A percentile compares a stretch with the other conserved stretches of the same genome.
Conservation (phyloP, 2,888 invertebrate genomes). For the Plagodis pulveraria region DNA sequence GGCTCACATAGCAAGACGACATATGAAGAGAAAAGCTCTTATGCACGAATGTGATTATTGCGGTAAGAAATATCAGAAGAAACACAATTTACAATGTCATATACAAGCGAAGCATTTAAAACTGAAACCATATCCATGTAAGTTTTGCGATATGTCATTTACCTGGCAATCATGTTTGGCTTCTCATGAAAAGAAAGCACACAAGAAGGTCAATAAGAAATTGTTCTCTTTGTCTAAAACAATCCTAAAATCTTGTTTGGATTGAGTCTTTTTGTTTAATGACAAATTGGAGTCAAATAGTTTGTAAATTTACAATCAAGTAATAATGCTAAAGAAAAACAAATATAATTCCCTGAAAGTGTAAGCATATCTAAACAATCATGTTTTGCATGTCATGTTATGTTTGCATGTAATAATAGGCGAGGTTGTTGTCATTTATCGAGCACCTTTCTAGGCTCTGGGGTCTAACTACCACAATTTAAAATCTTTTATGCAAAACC, state of each 20-base stretch:
- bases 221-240: background rate
- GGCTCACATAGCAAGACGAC: conserved; percentile 6
- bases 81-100: conserved; percentile 15
- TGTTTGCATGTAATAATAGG: too few species aligned
- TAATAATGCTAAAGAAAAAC: too few species aligned
- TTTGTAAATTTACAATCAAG: too few species aligned
- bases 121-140: conserved; percentile 3
- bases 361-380: too few species aligned
- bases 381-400: too few species aligned
- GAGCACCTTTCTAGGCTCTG: too few species aligned
- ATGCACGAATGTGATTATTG: conserved; percentile 5
- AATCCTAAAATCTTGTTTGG: background rate
- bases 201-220: background rate
- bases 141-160: conserved; percentile 2
- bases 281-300: too few species aligned
- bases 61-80: conserved; percentile 12
- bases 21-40: background rate
- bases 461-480: too few species aligned
- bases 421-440: too few species aligned
- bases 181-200: background rate
- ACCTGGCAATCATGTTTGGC: conserved; percentile 5
- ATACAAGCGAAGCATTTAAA: conserved; percentile 8
- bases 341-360: too few species aligned
- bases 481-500: too few species aligned
- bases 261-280: too few species aligned